Percentiles rank a stretch among this genome's conserved stretches.
Evolutionary conservation across 2,797 vertebrate genomes (phyloP).

Genomic region (Argentina silus): DNA sequence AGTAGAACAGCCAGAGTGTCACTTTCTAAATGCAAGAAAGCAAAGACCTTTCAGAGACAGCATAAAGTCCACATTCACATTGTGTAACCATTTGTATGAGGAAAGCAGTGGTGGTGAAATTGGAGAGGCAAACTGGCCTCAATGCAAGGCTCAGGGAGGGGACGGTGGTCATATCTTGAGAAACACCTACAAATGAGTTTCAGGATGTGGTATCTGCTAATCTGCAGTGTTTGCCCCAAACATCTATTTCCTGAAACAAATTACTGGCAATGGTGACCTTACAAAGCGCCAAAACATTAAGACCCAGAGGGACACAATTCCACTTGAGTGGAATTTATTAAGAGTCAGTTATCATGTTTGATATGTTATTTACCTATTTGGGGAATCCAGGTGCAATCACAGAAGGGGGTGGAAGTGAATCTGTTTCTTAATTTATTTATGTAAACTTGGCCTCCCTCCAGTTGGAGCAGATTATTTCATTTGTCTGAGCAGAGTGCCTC

Average conservation of each 20-base stretch:
- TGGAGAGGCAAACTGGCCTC: not conserved
- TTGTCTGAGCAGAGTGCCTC: slow-evolving; percentile 72
- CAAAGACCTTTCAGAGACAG: too few species aligned
- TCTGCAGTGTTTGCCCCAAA: slow-evolving; percentile 18
- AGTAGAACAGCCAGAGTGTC: not conserved
- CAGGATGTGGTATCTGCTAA: slow-evolving; percentile 18
- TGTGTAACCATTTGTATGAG: not conserved
- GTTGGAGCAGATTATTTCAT: slow-evolving; percentile 75
- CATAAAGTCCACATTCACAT: too few species aligned
- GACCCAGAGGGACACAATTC: slow-evolving; percentile 38
- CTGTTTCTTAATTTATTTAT: slow-evolving; percentile 77
- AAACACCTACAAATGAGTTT: slow-evolving; percentile 13
- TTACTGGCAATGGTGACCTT: slow-evolving; percentile 24
- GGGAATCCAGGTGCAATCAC: slow-evolving; percentile 69
- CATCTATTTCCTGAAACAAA: slow-evolving; percentile 10
- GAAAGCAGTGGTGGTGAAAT: not conserved
- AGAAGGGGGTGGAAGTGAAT: slow-evolving; percentile 71
- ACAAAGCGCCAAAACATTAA: slow-evolving; percentile 26
- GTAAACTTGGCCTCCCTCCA: slow-evolving; percentile 75
- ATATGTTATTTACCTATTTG: slow-evolving; percentile 57
- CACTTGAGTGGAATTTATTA: slow-evolving; percentile 61
- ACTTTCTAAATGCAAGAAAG: too few species aligned
- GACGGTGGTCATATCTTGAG: slow-evolving; percentile 12
- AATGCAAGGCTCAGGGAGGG: not conserved
- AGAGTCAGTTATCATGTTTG: slow-evolving; percentile 62